phyloP scores from a whole-genome alignment of 1,140 invertebrate genomes.

The Teleopsis dalmanni region DNA sequence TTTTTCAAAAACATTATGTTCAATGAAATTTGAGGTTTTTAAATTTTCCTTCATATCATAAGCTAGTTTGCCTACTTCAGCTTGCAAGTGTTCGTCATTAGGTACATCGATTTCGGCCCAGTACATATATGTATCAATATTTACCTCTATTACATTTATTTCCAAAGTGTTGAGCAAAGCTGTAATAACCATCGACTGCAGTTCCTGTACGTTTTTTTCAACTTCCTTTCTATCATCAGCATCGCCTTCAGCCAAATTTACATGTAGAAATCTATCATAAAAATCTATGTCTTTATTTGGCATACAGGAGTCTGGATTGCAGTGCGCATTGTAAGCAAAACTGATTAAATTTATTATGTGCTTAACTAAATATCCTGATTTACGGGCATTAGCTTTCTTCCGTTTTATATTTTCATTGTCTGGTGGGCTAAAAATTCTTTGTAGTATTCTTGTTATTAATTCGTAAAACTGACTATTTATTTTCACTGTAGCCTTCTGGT shows the following conservation, averaged over 20 bases:
- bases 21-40: slow-evolving; percentile 6
- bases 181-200: slow-evolving; percentile 12
- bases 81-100: slow-evolving; percentile 18
- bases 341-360: too few relatives aligned
- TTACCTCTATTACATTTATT: slow-evolving; percentile 20
- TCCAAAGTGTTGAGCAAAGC: slow-evolving; percentile 25
- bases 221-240: background rate
- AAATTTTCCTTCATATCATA: slow-evolving; percentile 17
- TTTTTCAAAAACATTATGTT: slow-evolving; percentile 17
- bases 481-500: slow-evolving; percentile 12
- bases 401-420: slow-evolving; percentile 15
- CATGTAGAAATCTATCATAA: slow-evolving; percentile 7
- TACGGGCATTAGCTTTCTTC: too few relatives aligned
- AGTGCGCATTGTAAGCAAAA: too few relatives aligned
- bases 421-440: slow-evolving; percentile 17
- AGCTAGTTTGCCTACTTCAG: slow-evolving; percentile 12
- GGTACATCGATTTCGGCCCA: slow-evolving; percentile 26
- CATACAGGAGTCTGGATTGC: background rate
- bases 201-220: slow-evolving; percentile 8
- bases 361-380: background rate
- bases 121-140: slow-evolving; percentile 24
- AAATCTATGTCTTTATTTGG: slow-evolving; percentile 5
- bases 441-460: slow-evolving; percentile 9
- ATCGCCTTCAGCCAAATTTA: background rate
- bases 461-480: too few relatives aligned